Conservation (phyloP, 2,888 invertebrate species). For the Cataglyphis rosenhaueri region DNA sequence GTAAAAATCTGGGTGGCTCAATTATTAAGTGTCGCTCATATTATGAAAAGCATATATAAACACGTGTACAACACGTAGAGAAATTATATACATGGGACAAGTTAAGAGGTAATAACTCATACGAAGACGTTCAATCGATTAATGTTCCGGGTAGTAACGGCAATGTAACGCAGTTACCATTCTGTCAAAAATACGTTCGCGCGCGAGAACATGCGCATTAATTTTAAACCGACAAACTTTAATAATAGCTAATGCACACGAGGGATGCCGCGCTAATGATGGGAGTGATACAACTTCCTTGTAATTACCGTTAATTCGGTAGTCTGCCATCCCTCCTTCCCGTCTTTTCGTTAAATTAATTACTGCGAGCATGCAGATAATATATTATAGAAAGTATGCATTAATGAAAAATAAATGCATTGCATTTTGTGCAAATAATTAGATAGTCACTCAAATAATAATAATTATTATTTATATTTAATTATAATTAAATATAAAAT, state of each 20-base stretch:
- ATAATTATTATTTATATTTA: background rate
- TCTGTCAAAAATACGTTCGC: conserved; percentile 55
- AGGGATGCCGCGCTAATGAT: conserved; percentile 60
- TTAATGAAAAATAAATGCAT: background rate
- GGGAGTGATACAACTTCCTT: conserved; percentile 56
- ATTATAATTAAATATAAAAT: background rate
- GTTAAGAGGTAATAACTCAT: conserved; percentile 56
- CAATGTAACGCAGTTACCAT: conserved; percentile 53
- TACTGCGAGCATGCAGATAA: background rate
- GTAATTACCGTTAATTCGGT: conserved; percentile 55
- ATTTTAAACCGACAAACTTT: conserved; percentile 63
- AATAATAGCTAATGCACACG: conserved; percentile 60
- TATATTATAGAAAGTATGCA: background rate
- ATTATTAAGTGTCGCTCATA: background rate
- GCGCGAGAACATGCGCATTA: conserved; percentile 57
- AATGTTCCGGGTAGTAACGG: conserved; percentile 56
- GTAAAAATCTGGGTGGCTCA: background rate
- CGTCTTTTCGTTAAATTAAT: conserved; percentile 6
- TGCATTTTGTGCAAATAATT: background rate
- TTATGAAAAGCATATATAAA: conserved; percentile 26
- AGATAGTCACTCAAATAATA: background rate
- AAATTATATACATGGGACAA: conserved; percentile 34
- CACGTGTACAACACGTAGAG: conserved; percentile 24
- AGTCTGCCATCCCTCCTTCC: conserved; percentile 32
- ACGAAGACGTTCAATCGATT: conserved; percentile 54